phyloP scores from a whole-genome alignment of 2,113 vertebrate genomes.

The Cyphomyrus discorhynchus region DNA sequence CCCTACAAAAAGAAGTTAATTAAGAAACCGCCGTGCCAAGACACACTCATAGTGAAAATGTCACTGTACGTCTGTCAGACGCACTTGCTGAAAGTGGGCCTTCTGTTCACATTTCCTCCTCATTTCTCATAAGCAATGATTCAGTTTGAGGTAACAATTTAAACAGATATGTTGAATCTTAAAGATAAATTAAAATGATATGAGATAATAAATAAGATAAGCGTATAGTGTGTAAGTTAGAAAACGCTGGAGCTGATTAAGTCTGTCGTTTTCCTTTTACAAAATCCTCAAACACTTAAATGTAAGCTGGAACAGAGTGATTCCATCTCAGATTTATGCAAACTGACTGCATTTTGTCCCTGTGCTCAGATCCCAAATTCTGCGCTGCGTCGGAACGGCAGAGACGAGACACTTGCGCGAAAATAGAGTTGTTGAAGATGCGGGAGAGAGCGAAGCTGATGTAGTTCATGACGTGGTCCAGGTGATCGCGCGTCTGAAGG shows the following conservation, averaged over 20 bases:
- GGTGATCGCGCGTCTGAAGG: constrained; percentile 69
- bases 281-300: neutral
- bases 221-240: neutral
- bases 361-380: neutral
- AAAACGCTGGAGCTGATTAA: neutral
- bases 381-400: neutral
- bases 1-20: neutral
- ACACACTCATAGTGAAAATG: neutral
- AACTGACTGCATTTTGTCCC: neutral
- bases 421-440: constrained; percentile 78
- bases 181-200: neutral
- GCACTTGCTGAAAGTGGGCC: neutral
- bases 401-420: constrained; percentile 61
- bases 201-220: neutral
- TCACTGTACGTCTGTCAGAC: neutral
- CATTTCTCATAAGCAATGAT: neutral
- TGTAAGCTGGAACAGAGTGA: neutral
- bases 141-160: neutral
- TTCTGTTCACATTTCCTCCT: neutral
- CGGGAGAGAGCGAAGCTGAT: constrained; percentile 77
- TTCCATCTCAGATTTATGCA: neutral
- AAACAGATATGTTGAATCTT: neutral
- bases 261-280: neutral
- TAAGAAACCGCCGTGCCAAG: neutral
- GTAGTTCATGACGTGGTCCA: constrained; percentile 72